A percentile compares a stretch with the other conserved stretches of the same genome.
These are phyloP conservation scores for Nyctalus aviator DNA, from an alignment of 2,797 vertebrate genomes.

Conservation along the genomic window DNA sequence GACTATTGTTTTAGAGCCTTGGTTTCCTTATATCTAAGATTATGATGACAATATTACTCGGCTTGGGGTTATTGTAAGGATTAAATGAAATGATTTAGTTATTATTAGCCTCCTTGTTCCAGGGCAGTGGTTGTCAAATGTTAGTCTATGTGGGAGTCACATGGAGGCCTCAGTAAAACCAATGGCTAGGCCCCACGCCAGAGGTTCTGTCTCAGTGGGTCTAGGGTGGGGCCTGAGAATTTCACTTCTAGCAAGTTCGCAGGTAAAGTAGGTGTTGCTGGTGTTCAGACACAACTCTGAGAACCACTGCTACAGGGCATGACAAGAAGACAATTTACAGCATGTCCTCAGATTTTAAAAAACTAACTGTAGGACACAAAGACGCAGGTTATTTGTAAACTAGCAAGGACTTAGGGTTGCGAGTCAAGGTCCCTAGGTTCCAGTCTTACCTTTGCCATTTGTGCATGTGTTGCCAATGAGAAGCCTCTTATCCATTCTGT, in stretches of 20 bases:
- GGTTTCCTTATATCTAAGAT: slow-evolving; percentile 21
- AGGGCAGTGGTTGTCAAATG: neutral
- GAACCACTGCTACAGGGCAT: neutral
- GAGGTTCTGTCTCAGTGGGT: neutral
- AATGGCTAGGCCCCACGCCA: neutral
- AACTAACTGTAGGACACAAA: neutral
- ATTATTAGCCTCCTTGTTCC: neutral
- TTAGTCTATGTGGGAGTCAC: neutral
- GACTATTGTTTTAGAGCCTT: neutral
- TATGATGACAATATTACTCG: neutral
- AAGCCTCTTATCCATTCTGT: neutral
- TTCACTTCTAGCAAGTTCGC: neutral
- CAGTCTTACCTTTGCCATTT: neutral
- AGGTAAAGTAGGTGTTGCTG: neutral
- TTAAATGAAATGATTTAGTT: neutral
- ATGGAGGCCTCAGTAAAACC: neutral
- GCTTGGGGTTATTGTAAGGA: neutral
- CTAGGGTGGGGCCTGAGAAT: neutral
- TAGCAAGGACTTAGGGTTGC: neutral
- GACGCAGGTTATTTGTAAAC: neutral
- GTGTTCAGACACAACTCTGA: neutral
- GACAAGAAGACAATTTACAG: neutral
- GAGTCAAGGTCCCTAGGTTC: neutral
- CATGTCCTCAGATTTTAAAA: neutral
- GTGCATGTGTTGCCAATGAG: neutral